phyloP scores from a whole-genome alignment of 2,888 invertebrate species.

The Eupelmus urozonus region DNA sequence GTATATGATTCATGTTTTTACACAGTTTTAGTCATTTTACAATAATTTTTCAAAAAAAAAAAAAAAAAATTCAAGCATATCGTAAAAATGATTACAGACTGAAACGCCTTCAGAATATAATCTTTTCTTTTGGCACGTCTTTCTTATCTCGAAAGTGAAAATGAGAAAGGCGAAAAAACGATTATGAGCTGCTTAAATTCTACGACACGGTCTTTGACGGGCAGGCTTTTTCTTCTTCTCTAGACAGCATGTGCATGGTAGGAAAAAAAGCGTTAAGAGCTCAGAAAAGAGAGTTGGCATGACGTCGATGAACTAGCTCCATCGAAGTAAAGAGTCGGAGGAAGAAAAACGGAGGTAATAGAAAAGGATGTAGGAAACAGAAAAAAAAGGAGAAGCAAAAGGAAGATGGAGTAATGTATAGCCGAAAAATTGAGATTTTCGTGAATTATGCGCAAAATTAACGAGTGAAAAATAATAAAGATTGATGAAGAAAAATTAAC shows the following conservation, averaged over 20 bases:
- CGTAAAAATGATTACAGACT: no score
- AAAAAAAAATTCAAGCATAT: no score
- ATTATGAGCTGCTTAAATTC: conserved; percentile 39
- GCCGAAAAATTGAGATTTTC: conserved; percentile 22
- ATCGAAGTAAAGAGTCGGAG: conserved; percentile 17
- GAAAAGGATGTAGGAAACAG: neutral
- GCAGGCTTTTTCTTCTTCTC: conserved; percentile 5
- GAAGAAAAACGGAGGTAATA: neutral
- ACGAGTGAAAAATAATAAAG: conserved; percentile 5
- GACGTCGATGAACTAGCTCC: conserved; percentile 32
- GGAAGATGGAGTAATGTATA: conserved; percentile 11
- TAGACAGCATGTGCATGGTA: neutral
- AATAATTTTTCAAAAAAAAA: no score
- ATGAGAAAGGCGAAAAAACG: neutral
- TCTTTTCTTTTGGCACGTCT: neutral
- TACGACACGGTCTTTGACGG: conserved; percentile 21
- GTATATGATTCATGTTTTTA: no score
- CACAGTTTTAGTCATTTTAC: no score
- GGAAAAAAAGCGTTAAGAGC: neutral
- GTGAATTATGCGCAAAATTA: neutral
- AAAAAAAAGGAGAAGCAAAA: no score
- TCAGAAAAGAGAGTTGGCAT: conserved; percentile 4
- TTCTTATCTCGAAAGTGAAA: conserved; percentile 1
- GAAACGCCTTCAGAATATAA: no score
- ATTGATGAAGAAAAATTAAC: neutral